Evolutionary conservation across 2,113 vertebrate genomes (phyloP).

Genomic region (Heterotis niloticus): DNA sequence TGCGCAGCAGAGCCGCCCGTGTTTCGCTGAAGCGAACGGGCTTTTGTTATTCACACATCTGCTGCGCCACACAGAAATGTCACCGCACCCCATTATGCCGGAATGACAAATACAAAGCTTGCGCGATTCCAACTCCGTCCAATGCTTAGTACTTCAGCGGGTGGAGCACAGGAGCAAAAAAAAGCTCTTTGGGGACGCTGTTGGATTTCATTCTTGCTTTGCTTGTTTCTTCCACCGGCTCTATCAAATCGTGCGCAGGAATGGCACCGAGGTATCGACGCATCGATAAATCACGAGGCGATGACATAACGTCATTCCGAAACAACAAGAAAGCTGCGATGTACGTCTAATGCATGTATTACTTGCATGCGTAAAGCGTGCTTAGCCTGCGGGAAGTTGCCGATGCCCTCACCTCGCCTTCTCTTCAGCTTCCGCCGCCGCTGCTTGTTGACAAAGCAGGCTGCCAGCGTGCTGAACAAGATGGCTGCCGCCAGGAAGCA

Average conservation of each 20-base stretch:
- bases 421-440: constrained; percentile 89
- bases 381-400: background rate
- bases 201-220: too few relatives aligned
- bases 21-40: too few relatives aligned
- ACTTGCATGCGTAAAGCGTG: background rate
- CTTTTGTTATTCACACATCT: background rate
- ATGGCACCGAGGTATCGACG: too few relatives aligned
- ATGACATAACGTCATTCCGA: too few relatives aligned
- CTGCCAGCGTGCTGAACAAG: constrained; percentile 93
- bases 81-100: background rate
- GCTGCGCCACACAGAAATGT: background rate
- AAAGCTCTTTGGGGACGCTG: too few relatives aligned
- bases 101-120: constrained; percentile 2
- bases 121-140: background rate
- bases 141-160: too few relatives aligned
- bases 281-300: too few relatives aligned
- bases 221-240: too few relatives aligned
- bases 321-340: background rate
- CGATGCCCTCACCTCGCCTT: constrained; percentile 78
- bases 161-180: background rate
- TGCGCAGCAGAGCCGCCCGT: too few relatives aligned
- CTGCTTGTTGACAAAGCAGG: constrained; percentile 98
- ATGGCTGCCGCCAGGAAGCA: constrained; percentile 95
- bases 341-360: background rate
- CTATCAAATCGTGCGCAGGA: too few relatives aligned